Base-by-base conservation (phyloP, 2,797 vertebrate species). In the Esox lucius region DNA sequence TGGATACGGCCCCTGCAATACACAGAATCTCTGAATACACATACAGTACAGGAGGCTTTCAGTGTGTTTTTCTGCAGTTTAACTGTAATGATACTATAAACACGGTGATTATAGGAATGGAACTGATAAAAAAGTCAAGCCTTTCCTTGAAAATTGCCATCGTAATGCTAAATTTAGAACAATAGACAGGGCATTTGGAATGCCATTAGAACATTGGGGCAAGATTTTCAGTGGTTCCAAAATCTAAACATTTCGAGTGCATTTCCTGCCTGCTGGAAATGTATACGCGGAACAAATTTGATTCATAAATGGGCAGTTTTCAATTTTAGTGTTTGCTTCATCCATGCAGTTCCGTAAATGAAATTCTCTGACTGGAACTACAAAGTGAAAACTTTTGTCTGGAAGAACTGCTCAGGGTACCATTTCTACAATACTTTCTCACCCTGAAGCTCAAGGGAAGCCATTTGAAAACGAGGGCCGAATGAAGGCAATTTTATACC, bases 231-330 rank as follows among this genome's bases (percentile, higher is more conserved):
- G 22, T 24, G 33, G n/a, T 13, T 69, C 68, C 42, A 46, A 85
- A 81, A 87, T 88, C 84, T 87, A 92, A 89, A 91, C 84, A 90
- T 75, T 83, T 73, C 78, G 85, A 85, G 82, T 82, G 76, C 81
- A 82, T 84, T 75, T 83, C 78, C 84, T 75, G 71, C 70, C 70
- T 65, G 76, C 75, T 85, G 90, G 86, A 90, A 92, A 90, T 86
- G 87, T 87, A 90, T 89, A 91, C 17, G 85, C 86, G 81, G 88
- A 92, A 91, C 91, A 91, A 91, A 93, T 92, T 86, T 86, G 84
- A 92, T 92, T 93, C 88, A 90, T 91, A 94, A 93, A 93, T 85
- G 86, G 85, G 81, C 89, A 91, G 86, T 89, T 92, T 93, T 93
- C 89, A 91, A 90, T 91, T 91, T 89, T 81, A 92, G 81, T 88